Evolutionary conservation across 2,113 vertebrate species (phyloP).

Genomic region (Charina bottae): DNA sequence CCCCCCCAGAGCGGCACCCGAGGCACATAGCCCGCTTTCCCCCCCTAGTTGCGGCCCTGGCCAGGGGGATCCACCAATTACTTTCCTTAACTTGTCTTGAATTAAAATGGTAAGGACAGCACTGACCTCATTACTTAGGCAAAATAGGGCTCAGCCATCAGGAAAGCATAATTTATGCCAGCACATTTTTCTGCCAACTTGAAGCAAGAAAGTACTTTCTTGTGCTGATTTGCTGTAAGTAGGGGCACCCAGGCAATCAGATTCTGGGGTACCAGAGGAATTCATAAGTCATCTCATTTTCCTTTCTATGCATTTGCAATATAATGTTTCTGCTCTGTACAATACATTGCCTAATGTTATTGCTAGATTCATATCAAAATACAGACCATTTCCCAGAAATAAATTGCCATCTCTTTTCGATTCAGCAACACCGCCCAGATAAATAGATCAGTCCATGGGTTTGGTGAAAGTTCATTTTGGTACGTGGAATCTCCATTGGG

Average conservation of each 20-base stretch:
- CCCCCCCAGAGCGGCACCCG: too few relatives aligned
- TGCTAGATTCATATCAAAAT: background rate
- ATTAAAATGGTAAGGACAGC: background rate
- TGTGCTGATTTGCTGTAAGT: background rate
- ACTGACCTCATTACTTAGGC: background rate
- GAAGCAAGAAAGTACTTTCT: background rate
- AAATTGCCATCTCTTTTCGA: constrained; percentile 82
- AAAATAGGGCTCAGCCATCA: background rate
- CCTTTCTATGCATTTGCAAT: background rate
- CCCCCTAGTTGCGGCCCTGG: too few relatives aligned
- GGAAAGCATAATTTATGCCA: background rate
- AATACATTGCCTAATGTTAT: background rate
- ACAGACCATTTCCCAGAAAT: constrained; percentile 90
- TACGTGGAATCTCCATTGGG: constrained; percentile 35
- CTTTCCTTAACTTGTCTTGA: background rate
- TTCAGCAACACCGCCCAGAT: constrained; percentile 87
- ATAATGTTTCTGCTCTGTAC: background rate
- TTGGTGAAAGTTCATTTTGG: constrained; percentile 37
- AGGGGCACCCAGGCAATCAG: background rate
- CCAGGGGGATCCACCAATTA: background rate
- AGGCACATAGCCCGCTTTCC: too few relatives aligned
- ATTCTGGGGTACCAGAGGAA: background rate
- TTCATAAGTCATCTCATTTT: background rate
- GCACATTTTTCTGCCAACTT: background rate
- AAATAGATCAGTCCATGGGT: constrained; percentile 82